Conservation (phyloP, 1,140 invertebrate species). For the Drosophila novamexicana region DNA sequence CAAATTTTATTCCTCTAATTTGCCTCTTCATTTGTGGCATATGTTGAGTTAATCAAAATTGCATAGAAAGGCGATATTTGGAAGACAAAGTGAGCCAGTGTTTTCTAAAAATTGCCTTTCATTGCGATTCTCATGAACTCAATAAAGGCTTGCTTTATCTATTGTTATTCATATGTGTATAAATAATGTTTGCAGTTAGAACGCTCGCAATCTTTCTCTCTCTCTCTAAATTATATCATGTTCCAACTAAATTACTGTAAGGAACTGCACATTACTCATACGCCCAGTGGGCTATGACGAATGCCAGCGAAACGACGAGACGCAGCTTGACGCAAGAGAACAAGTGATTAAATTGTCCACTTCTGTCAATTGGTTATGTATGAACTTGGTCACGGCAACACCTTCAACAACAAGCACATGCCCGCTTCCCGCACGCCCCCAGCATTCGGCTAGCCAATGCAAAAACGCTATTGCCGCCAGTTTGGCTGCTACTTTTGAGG, state of each 20-base stretch:
- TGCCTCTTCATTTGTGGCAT: too few species aligned
- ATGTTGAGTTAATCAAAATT: too few species aligned
- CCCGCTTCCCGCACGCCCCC: not conserved
- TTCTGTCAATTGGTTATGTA: conserved; percentile 32
- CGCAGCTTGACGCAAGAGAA: not conserved
- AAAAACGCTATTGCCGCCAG: conserved; percentile 32
- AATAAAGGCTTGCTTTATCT: too few species aligned
- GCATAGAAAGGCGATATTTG: too few species aligned
- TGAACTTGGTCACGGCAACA: conserved; percentile 12
- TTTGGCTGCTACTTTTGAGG: conserved; percentile 35
- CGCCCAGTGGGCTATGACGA: not conserved
- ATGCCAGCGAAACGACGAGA: too few species aligned
- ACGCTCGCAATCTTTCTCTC: not conserved
- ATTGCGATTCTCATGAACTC: too few species aligned
- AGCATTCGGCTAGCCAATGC: not conserved
- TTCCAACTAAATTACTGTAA: not conserved
- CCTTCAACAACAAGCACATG: not conserved
- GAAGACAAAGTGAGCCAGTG: too few species aligned
- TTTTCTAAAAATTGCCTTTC: too few species aligned
- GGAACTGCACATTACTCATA: not conserved
- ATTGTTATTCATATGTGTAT: too few species aligned
- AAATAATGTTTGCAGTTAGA: too few species aligned
- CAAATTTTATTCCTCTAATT: too few species aligned
- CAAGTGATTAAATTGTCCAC: conserved; percentile 17
- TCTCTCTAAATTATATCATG: not conserved